A percentile compares a stretch with the other conserved stretches of the same genome.
phyloP scores from a whole-genome alignment of 2,113 vertebrate genomes.

The Podilymbus podiceps region DNA sequence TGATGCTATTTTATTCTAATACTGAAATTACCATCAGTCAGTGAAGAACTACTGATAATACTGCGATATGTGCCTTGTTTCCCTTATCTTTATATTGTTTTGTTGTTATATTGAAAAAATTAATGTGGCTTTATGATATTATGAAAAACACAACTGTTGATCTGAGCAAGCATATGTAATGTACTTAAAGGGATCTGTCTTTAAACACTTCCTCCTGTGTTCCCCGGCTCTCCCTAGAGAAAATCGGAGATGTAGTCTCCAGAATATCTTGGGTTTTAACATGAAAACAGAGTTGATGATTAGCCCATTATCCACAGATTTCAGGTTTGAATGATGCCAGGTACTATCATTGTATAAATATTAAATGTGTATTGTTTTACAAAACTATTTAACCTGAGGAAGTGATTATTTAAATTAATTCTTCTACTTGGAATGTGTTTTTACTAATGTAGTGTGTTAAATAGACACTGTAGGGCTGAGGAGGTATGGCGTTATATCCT shows the following conservation, averaged over 20 bases:
- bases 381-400: neutral
- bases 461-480: neutral
- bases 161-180: neutral
- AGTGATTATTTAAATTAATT: neutral
- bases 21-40: no score
- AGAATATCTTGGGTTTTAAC: neutral
- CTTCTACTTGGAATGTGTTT: neutral
- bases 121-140: neutral
- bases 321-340: neutral
- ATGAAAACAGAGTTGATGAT: neutral
- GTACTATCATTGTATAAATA: neutral
- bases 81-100: neutral
- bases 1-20: neutral
- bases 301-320: neutral
- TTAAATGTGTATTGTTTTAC: neutral
- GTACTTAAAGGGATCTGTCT: neutral
- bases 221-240: neutral
- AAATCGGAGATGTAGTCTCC: neutral
- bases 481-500: neutral
- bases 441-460: neutral
- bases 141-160: neutral
- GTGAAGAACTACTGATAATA: no score
- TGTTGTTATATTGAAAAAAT: neutral
- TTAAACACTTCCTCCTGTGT: neutral
- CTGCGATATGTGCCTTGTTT: neutral